Evolutionary conservation across 2,888 invertebrate genomes (phyloP).

Genomic region (Ophioninae sp.): DNA sequence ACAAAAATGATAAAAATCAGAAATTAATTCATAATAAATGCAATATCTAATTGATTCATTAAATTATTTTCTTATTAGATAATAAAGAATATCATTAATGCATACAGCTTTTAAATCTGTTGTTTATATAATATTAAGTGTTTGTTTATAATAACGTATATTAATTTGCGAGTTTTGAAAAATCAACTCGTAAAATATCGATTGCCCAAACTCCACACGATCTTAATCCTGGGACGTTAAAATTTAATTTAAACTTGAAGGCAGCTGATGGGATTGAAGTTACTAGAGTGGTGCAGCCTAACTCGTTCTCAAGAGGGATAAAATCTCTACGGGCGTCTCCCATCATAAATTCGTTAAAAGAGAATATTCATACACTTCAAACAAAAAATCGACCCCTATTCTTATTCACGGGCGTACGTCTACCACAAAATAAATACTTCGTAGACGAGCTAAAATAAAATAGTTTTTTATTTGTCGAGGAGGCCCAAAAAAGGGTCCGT

Average conservation of each 20-base stretch:
- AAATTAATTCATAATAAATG: no score
- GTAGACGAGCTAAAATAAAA: background rate
- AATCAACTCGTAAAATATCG: background rate
- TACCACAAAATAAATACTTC: background rate
- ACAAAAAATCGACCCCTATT: background rate
- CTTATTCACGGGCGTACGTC: background rate
- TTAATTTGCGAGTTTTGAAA: background rate
- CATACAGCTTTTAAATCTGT: no score
- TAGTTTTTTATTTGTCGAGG: slow-evolving; percentile 4
- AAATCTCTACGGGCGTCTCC: background rate
- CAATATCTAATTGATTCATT: no score
- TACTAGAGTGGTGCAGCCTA: background rate
- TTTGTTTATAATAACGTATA: background rate
- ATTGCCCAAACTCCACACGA: background rate
- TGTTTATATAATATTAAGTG: background rate
- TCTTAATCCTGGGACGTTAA: background rate
- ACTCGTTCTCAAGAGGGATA: background rate
- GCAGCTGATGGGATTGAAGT: background rate
- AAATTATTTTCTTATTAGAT: no score
- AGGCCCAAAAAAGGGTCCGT: slow-evolving; percentile 9
- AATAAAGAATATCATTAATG: no score
- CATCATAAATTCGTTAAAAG: background rate
- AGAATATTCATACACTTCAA: background rate
- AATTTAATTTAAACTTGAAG: background rate
- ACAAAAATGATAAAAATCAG: no score